Base-by-base conservation (phyloP, 2,888 invertebrate genomes). In the Dendrolimus houi region DNA sequence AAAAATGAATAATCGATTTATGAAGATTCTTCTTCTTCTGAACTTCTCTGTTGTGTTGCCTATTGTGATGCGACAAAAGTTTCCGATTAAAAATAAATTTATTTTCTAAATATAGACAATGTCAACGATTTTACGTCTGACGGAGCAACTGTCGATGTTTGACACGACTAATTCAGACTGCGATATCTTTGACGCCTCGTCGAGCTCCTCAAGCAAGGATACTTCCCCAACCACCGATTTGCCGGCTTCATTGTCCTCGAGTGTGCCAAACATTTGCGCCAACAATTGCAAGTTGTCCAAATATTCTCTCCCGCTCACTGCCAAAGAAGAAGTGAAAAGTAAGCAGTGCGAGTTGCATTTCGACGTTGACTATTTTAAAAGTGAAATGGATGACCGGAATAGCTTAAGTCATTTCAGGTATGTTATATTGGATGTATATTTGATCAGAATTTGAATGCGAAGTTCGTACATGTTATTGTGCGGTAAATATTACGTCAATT, bases 51-150 rank as follows among this genome's bases (percentile, higher is more conserved):
- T 17, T 17, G 17, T 17, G 17, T 17, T 17, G 17, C 3, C 17
- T 17, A 17, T 17, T 17, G 17, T 3, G 0, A 17, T 2, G 17
- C 17, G 17, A 17, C 17, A 17, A 2, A 17, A 17, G 0, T 2
- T 17, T 17, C 3, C 17, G 17, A 3, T n/a, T n/a, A n/a, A n/a
- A n/a, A 17, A 2, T 17, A 17, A 17, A 2, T 17, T 17, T 17
- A 1, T 17, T 17, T 17, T 17, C 17, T 2, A 17, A 17, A 29
- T 74, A 41, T 85, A 94, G 83, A 91, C 93, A 0, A 85, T 95
- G 68, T 94, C 95, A 0, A 95, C 95, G 0, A 94, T 96, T 78
- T 93, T 94, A 70, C 93, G 94, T 52, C 93, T 96, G 29, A 95
- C 96, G 0, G 95, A 96, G 70, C 96, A 96, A 72, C 80, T 96